A percentile compares a stretch with the other conserved stretches of the same genome.
These are phyloP conservation scores for Orthonevra nobilis DNA, from an alignment of 2,888 invertebrate species.

Conservation along the genomic window DNA sequence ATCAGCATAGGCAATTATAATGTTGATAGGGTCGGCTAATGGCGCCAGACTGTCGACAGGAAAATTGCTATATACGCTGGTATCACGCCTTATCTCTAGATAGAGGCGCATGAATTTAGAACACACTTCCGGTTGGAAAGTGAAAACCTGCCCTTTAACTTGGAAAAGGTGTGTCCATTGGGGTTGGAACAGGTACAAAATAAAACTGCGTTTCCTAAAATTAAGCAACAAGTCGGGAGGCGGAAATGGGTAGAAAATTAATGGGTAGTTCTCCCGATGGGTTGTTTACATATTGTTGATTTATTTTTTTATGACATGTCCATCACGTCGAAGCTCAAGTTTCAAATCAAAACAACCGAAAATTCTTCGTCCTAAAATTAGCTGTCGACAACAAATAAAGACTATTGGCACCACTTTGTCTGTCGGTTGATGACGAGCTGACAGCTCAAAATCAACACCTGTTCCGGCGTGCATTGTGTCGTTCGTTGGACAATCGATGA, in stretches of 20 bases:
- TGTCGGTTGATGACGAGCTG: no score
- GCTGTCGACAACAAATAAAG: no score
- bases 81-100: not conserved
- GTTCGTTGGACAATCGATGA: no score
- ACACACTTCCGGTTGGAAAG: slow-evolving; percentile 44
- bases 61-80: slow-evolving; percentile 16
- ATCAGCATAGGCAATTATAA: slow-evolving; percentile 28
- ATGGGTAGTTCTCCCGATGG: not conserved
- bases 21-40: slow-evolving; percentile 1
- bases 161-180: slow-evolving; percentile 34
- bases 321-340: slow-evolving; percentile 29
- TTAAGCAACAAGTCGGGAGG: not conserved
- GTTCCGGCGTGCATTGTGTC: no score
- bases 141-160: slow-evolving; percentile 36
- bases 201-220: slow-evolving; percentile 3
- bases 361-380: no score
- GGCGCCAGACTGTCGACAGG: slow-evolving; percentile 43
- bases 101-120: slow-evolving; percentile 13
- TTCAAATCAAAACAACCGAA: slow-evolving; percentile 21
- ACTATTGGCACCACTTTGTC: no score
- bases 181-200: not conserved
- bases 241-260: no score
- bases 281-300: slow-evolving; percentile 25
- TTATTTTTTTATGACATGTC: slow-evolving; percentile 42
- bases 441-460: no score